Base-by-base conservation (phyloP, 1,140 invertebrate species). In the Zaprionus ghesquierei region DNA sequence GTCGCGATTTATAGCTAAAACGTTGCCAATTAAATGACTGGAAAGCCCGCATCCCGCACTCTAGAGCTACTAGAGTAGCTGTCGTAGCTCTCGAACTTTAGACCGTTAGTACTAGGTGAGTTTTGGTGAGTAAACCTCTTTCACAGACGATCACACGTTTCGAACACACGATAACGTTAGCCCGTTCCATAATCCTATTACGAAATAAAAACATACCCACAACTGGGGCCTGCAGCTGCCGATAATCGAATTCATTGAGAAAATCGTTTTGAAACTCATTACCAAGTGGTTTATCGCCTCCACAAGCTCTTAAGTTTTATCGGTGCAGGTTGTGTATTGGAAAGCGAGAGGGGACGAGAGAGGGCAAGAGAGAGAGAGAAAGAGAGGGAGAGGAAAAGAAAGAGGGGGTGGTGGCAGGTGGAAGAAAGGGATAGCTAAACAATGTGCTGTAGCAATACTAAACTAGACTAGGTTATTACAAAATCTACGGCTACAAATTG, bases 1-100 rank as follows among this genome's bases (percentile, higher is more conserved):
- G 25, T 44, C 20, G 38, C 55, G 55, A 72, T 72, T 72, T 72
- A 72, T 68, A 54, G 27, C 55, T 23, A 44, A 41, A 72, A 53
- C 55, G 35, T 12, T 20, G 27, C 20, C 59, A 65, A 71, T 71
- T 66, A 33, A 66, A 54, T 59, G 49, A 41, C 15, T 35, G 71
- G 70, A 63, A 75, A 81, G 3, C 27, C 55, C 33, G 5, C n/a
- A n/a, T 46, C 35, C 35, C 18, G 18, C 58, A 41, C 25, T n/a
- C n/a, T n/a, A n/a, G n/a, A n/a, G n/a, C n/a, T n/a, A n/a, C n/a
- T n/a, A n/a, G n/a, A n/a, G n/a, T n/a, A n/a, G n/a, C n/a, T n/a
- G n/a, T 15, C 13, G 41, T 15, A 25, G 18, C 20, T 12, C 55
- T 54, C 22, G 53, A 58, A 64, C 61, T 70, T 70, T 64, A 41